Evolutionary conservation across 1,140 invertebrate species (phyloP), one percentile per base, ranked within the genome.

Genomic region (Episyrphus balteatus): DNA sequence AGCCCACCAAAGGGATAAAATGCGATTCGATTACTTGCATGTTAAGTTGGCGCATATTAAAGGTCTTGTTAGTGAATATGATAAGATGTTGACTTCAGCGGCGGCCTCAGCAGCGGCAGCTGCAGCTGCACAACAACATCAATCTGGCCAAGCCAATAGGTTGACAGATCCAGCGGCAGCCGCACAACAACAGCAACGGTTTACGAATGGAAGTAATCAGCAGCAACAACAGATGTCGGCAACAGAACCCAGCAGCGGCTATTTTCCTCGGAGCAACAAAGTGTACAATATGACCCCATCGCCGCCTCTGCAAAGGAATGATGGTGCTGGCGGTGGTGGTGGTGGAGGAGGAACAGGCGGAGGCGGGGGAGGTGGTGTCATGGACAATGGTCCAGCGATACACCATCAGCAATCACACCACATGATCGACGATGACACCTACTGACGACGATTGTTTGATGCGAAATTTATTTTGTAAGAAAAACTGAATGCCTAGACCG

Each of bases 41-140:
- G 81, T 82, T 43, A 95, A 94, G 67, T 73, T 95, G 66, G 84
- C 84, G 49, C 85, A 92, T 67, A 92, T 94, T 62, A 94, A 94
- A 71, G 76, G 79, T 54, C 75, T 92, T 59, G 87, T 94, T 14
- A 61, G 75, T 46, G 85, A 90, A 18, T 93, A 86, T 71, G 88
- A 93, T 59, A 66, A 73, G 51, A 62, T 60, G 41, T 59, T 70
- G 49, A 59, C 60, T 34, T 51, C 42, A 6, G 34, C 46, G n/a
- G 46, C 42, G 13, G 37, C 46, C 12, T 30, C 31, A 5, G 37
- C 44, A 44, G 11, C 44, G 48, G 41, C 55, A 49, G 33, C 55
- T 54, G 26, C 50, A 36, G 32, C 47, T 9, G 32, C 17, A 41
- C 26, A 8, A 3, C 21, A 26, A 26, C 21, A 26, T 26, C 21